A percentile compares a stretch with the other conserved stretches of the same genome.
These are phyloP conservation scores for Drosophila rellima DNA, from an alignment of 2,888 invertebrate species.

Conservation along the genomic window DNA sequence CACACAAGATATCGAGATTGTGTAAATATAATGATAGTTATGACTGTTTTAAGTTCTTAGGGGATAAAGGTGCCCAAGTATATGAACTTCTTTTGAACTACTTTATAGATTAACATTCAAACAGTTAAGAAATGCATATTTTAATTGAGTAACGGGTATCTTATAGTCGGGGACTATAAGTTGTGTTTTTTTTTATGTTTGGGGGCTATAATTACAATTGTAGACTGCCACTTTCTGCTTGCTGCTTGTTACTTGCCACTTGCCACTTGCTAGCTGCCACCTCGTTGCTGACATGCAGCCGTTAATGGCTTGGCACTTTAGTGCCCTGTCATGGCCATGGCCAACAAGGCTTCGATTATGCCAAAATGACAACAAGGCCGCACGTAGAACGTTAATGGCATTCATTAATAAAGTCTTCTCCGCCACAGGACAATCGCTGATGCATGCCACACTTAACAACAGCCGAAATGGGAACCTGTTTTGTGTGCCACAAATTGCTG, in stretches of 20 bases:
- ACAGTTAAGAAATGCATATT: not conserved
- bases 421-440: slow-evolving; percentile 23
- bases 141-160: not conserved
- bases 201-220: slow-evolving; percentile 30
- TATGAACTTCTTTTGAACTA: not conserved
- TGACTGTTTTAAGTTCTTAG: not conserved
- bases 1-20: not conserved
- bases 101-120: not conserved
- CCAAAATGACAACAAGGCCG: slow-evolving; percentile 44
- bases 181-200: slow-evolving; percentile 3
- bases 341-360: slow-evolving; percentile 44
- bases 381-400: slow-evolving; percentile 57
- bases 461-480: slow-evolving; percentile 6
- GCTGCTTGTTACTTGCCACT: slow-evolving; percentile 8
- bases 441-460: slow-evolving; percentile 32
- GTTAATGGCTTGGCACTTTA: slow-evolving; percentile 61
- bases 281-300: slow-evolving; percentile 46
- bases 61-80: not conserved
- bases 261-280: slow-evolving; percentile 13
- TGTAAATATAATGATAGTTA: not conserved
- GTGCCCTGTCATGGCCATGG: slow-evolving; percentile 33
- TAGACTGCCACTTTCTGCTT: slow-evolving; percentile 9
- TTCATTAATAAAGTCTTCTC: slow-evolving; percentile 54
- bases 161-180: not conserved
- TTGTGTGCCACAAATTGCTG: slow-evolving; percentile 13